Conservation (phyloP, 2,888 invertebrate genomes). For the Cremastinae sp. region DNA sequence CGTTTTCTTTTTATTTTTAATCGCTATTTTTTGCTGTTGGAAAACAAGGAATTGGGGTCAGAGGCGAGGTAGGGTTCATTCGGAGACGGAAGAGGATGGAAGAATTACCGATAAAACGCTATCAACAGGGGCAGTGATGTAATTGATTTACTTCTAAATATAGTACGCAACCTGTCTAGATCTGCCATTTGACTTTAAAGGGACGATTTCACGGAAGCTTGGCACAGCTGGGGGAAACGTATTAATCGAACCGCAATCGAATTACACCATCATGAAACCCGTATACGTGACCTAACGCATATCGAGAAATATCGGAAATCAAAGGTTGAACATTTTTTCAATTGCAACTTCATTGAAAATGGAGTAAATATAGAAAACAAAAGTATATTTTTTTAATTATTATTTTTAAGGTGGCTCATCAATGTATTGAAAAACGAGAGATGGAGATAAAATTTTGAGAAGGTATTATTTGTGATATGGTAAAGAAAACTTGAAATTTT, state of each 20-base stretch:
- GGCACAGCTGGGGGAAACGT: not conserved
- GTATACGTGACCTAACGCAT: no score
- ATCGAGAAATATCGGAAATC: constrained; percentile 5
- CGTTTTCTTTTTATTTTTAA: not conserved
- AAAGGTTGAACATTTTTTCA: no score
- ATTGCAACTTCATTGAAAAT: no score
- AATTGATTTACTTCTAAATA: constrained; percentile 63
- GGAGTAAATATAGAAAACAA: no score
- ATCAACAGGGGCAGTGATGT: constrained; percentile 59
- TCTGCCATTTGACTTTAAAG: constrained; percentile 53
- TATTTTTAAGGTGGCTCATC: no score
- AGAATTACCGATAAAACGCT: constrained; percentile 43
- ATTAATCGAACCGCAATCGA: constrained; percentile 8
- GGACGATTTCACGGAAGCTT: constrained; percentile 49
- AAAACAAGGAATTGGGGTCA: not conserved
- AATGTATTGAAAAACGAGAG: no score
- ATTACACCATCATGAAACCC: not conserved
- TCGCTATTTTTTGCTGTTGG: constrained; percentile 1
- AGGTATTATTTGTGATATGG: no score
- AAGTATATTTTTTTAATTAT: no score
- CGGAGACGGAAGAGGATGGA: constrained; percentile 4
- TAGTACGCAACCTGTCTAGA: constrained; percentile 43
- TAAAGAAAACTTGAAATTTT: no score
- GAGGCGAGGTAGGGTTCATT: not conserved
- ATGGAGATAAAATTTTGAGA: no score